Evolutionary conservation across 2,797 vertebrate species (phyloP).

Genomic region (Nyctibius grandis): DNA sequence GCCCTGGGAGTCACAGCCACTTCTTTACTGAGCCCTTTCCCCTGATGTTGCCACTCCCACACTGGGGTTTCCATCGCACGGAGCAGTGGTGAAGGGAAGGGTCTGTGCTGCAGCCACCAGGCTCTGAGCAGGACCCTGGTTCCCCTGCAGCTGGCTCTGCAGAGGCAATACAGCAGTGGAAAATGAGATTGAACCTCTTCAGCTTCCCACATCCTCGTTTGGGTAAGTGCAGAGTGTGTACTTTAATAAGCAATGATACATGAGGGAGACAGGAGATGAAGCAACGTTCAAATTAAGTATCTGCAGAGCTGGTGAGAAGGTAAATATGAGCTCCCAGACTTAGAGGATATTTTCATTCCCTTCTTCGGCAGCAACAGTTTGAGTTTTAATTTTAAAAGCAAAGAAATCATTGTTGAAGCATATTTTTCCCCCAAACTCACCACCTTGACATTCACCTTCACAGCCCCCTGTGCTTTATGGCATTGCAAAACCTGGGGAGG

Average conservation of each 20-base stretch:
- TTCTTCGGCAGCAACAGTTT: neutral
- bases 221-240: constrained; percentile 9
- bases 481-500: neutral
- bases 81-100: neutral
- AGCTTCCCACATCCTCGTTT: constrained; percentile 2
- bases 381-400: neutral
- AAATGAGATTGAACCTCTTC: constrained; percentile 12
- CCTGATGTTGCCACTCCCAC: neutral
- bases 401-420: neutral
- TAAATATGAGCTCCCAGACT: neutral
- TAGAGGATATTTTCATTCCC: neutral
- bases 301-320: constrained; percentile 19
- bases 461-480: neutral
- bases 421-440: neutral
- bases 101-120: neutral
- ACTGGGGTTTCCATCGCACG: neutral
- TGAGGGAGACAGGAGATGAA: constrained; percentile 33
- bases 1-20: neutral
- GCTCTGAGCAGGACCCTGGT: neutral
- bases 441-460: neutral
- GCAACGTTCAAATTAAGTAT: constrained; percentile 39
- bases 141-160: neutral
- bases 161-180: neutral
- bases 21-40: neutral
- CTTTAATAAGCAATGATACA: constrained; percentile 53